Evolutionary conservation across 2,888 invertebrate species (phyloP).

Genomic region (Falcaria lacertinaria): DNA sequence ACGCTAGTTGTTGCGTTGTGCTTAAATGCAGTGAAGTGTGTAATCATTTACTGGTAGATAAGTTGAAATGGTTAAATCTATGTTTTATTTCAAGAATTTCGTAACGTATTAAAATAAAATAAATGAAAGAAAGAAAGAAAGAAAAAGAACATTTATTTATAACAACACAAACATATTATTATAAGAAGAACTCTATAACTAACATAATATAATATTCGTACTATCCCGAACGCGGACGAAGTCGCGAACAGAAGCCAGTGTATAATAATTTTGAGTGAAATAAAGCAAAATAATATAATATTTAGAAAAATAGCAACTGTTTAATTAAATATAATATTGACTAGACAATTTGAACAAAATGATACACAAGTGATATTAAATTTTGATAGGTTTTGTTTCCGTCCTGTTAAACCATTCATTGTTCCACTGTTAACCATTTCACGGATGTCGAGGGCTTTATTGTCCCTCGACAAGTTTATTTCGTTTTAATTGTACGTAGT

Average conservation of each 20-base stretch:
- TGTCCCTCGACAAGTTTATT: slow-evolving; percentile 1
- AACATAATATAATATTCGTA: too few species aligned
- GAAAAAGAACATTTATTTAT: too few species aligned
- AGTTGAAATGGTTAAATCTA: background rate
- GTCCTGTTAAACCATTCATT: background rate
- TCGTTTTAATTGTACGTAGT: slow-evolving; percentile 3
- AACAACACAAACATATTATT: too few species aligned
- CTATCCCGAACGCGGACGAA: too few species aligned
- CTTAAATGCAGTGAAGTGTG: background rate
- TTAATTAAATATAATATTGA: background rate
- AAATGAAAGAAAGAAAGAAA: too few species aligned
- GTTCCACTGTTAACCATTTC: background rate
- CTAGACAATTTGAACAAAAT: background rate
- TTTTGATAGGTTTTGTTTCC: background rate
- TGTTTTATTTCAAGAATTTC: background rate
- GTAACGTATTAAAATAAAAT: too few species aligned
- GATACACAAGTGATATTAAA: background rate
- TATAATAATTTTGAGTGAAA: too few species aligned
- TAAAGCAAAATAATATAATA: too few species aligned
- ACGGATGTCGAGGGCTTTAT: background rate
- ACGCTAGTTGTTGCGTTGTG: background rate
- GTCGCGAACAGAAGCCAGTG: too few species aligned
- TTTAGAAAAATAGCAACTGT: too few species aligned
- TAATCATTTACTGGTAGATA: background rate
- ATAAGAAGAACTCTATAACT: too few species aligned